Base-by-base conservation (phyloP, 2,888 invertebrate genomes). In the Eristalis arbustorum region DNA sequence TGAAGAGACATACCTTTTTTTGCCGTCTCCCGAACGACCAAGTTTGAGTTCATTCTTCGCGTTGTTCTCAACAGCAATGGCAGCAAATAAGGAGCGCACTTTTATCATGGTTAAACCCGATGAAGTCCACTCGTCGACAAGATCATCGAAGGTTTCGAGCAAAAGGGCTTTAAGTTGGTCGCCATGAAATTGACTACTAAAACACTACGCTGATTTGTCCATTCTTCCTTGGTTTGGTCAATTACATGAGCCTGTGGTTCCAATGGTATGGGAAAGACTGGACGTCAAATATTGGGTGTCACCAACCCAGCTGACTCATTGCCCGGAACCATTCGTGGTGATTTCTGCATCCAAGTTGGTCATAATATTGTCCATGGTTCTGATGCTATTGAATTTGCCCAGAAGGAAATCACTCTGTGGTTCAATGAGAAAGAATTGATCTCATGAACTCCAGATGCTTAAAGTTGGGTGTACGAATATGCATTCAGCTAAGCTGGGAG, bases 71-170 rank as follows among this genome's bases (percentile, higher is more conserved):
- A 91, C 92, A 92, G 91, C 92, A 90, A 96, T 96, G 96, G 95
- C 96, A 90, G 95, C 95, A 93, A 95, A 95, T 92, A 94, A 95
- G 92, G 99, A 99, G 95, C 96, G 98, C 92, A 98, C 98, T 91
- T 99, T 99, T 93, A 97, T 99, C 93, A 98, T 98, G 97, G 95
- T 99, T 90, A 99, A 99, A 94, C 99, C 99, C 68, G 99, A 99
- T 93, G 99, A 98, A 84, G 99, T 99, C 90, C 99, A 99, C 95
- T 99, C 85, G 97, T 99, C 89, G 98, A 98, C 85, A 97, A 97
- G 93, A 98, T 99, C 92, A 97, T 99, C 91, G 95, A 98, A 92
- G 95, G 98, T 89, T 99, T 99, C 93, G 99, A 99, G 93, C 95
- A 96, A 91, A 98, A 98, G 93, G 99, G 99, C 89, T 99, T 98